Conservation (phyloP, 2,113 vertebrate genomes). For the Cygnus atratus region DNA sequence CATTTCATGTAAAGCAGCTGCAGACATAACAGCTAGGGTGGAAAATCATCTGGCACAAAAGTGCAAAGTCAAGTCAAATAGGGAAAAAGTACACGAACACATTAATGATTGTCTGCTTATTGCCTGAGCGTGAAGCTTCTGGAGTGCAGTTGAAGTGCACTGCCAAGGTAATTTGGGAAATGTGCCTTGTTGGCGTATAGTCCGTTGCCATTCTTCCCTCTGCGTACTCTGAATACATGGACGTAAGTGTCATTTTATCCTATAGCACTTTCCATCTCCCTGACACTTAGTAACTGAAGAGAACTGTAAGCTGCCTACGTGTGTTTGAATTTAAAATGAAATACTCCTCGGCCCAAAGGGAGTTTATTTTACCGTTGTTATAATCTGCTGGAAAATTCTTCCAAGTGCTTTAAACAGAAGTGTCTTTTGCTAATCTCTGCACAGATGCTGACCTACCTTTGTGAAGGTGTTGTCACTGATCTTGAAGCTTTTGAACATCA, state of each 20-base stretch:
- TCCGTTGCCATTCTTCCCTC: background rate
- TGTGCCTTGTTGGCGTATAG: background rate
- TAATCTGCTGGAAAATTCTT: background rate
- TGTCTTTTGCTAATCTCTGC: background rate
- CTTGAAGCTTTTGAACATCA: background rate
- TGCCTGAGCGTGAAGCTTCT: background rate
- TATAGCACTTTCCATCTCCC: background rate
- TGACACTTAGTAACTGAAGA: background rate
- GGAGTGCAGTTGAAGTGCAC: background rate
- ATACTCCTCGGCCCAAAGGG: background rate
- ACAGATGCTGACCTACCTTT: background rate
- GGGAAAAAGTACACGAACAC: background rate
- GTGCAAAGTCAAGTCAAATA: background rate
- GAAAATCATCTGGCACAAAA: background rate
- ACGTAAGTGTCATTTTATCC: background rate
- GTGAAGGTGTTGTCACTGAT: background rate
- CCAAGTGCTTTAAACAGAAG: background rate
- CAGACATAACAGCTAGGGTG: background rate
- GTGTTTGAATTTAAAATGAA: conserved; percentile 5
- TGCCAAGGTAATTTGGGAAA: background rate
- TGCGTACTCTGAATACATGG: background rate
- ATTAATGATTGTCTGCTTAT: background rate
- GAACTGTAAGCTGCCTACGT: background rate
- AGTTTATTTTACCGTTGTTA: background rate
- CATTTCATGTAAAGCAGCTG: background rate